Percentiles rank a stretch among this genome's conserved stretches.
These are phyloP conservation scores for Villa cingulata DNA, from an alignment of 2,888 invertebrate species.

Conservation along the genomic window DNA sequence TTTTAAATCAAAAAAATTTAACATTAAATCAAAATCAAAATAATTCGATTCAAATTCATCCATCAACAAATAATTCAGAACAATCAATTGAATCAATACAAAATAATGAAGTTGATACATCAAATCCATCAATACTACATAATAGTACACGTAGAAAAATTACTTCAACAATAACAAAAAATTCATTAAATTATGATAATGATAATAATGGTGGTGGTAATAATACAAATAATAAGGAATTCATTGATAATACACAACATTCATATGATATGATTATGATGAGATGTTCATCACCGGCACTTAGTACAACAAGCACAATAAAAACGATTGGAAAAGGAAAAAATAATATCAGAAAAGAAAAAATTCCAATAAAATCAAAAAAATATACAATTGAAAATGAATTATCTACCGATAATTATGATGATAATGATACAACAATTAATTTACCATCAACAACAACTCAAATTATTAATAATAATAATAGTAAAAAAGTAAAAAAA, in stretches of 20 bases:
- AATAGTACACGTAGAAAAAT: not conserved
- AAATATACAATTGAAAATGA: no score
- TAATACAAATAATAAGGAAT: not conserved
- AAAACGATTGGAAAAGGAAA: no score
- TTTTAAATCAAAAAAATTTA: not conserved
- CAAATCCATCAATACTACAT: not conserved
- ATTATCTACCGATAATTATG: no score
- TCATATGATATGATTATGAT: not conserved
- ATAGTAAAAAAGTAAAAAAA: not conserved
- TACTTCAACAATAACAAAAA: not conserved
- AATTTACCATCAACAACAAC: not conserved
- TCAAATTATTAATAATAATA: not conserved
- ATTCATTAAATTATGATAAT: no score
- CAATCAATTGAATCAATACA: not conserved
- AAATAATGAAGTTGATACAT: not conserved
- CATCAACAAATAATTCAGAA: not conserved
- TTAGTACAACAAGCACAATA: no score
- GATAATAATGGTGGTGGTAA: not conserved
- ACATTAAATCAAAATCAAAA: not conserved
- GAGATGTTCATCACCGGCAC: not conserved
- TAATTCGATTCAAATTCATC: not conserved
- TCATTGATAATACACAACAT: not conserved
- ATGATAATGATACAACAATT: not conserved
- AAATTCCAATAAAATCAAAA: no score
- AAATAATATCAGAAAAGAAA: no score